Conservation (phyloP, 2,113 vertebrate genomes). For the Phalacrocorax pelagicus region DNA sequence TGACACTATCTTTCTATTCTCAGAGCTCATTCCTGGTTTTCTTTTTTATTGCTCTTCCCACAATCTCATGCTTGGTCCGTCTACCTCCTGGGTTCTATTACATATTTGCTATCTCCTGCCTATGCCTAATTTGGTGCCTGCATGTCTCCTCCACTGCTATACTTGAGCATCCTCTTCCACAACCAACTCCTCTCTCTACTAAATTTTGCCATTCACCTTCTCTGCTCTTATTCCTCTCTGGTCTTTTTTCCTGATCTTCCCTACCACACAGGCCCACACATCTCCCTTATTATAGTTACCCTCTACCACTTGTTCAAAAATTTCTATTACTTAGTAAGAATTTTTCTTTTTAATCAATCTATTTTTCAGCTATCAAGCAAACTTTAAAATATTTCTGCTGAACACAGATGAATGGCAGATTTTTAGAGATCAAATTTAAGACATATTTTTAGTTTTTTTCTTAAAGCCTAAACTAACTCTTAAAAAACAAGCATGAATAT, state of each 20-base stretch:
- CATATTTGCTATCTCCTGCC: background rate
- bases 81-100: background rate
- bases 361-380: background rate
- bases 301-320: background rate
- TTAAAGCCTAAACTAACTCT: background rate
- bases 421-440: background rate
- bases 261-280: fast-evolving
- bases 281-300: background rate
- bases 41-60: background rate
- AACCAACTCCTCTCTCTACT: background rate
- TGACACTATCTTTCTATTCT: background rate
- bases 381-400: background rate
- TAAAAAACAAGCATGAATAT: background rate
- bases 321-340: background rate
- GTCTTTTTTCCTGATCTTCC: background rate
- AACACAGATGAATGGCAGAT: background rate
- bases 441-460: background rate
- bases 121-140: background rate
- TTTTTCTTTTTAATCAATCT: background rate
- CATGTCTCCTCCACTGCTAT: background rate
- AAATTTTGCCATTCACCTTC: background rate
- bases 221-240: background rate
- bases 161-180: background rate
- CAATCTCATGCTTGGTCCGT: background rate
- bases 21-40: background rate